Evolutionary conservation across 2,888 invertebrate genomes (phyloP), one percentile per base, ranked within the genome.

Genomic region (Oligia fasciuncula): DNA sequence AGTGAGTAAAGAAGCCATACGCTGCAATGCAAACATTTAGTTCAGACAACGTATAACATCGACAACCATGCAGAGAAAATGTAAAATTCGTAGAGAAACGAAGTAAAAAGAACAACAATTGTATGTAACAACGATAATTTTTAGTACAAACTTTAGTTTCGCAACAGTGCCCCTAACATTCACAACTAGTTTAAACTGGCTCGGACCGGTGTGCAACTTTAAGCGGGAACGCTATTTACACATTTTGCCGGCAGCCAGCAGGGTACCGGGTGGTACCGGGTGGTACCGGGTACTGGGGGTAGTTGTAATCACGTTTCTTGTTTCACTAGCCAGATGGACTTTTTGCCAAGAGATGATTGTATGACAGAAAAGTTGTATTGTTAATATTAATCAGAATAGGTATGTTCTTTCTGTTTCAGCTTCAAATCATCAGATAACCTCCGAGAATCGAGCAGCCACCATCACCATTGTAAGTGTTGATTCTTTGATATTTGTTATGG

Each of bases 171-270:
- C 85, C 77, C 85, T 79, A 87, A 83, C 89, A 89, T 89, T 91
- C 85, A 85, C 85, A 91, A 89, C 90, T 88, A 87, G 91, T 89
- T 91, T 88, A 84, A 89, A 90, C 90, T 85, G 87, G 84, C 75
- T 81, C 79, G 84, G 85, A 89, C 90, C 83, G 83, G 88, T 79
- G 80, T 77, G 63, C 83, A 90, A 90, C 84, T 91, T 90, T 79
- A 84, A 85, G 84, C 86, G 86, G 84, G 85, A 81, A 85, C 80
- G 83, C 90, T 88, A 89, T 90, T 90, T 89, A 90, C 90, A 90
- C 88, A 90, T 88, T 90, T 87, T 81, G 82, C 81, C 73, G 81
- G 79, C 77, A 84, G 72, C 77, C 70, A 79, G 77, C 80, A 74
- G 79, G 67, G 80, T 49, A 51, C 74, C 29, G 29, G 29, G 29